Base-by-base conservation (phyloP, 2,888 invertebrate species). In the Margaritifera margaritifera region DNA sequence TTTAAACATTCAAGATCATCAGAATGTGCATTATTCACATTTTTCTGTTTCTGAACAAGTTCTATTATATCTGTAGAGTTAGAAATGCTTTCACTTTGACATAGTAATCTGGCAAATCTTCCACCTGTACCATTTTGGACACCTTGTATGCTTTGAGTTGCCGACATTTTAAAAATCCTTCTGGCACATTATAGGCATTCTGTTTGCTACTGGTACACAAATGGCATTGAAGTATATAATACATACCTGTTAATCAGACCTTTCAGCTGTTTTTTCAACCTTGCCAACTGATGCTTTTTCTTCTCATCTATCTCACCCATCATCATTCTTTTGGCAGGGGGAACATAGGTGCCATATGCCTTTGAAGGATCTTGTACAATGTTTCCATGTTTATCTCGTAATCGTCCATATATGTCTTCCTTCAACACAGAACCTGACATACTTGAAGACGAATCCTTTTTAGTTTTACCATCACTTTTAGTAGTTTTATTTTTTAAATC, bases 361-460 rank as follows among this genome's bases (percentile, higher is more conserved):
- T 61, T 67, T 22, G 68, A 66, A 51, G 78, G 62, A 57, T 77
- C 68, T 24, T 76, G 66, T 20, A 97, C 90, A 77, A 97, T 88
- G 87, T 94, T 94, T 4, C 98, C 98, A 80, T 94, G 92, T 83
- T 93, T 93, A 86, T 95, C 94, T 79, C 96, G 92, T 80, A 94
- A 92, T 71, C 97, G 92, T 0, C 98, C 98, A 90, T 98, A 98
- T 87, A 98, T 98, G 91, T 98, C 98, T 91, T 98, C 86, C 55
- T 74, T 75, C 1, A 81, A 58, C 22, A 64, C 69, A 25, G 52
- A n/a, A n/a, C n/a, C n/a, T 98, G 91, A 98, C 98, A 91, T 98
- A 85, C 57, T 74, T 75, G 2, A 80, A 59, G 20, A 64, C 67
- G 24, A 51, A 53, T 64, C 54, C 51, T 64, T 66, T 18, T 65